Evolutionary conservation across 2,113 vertebrate genomes (phyloP).

Genomic region (Daubentonia madagascariensis): DNA sequence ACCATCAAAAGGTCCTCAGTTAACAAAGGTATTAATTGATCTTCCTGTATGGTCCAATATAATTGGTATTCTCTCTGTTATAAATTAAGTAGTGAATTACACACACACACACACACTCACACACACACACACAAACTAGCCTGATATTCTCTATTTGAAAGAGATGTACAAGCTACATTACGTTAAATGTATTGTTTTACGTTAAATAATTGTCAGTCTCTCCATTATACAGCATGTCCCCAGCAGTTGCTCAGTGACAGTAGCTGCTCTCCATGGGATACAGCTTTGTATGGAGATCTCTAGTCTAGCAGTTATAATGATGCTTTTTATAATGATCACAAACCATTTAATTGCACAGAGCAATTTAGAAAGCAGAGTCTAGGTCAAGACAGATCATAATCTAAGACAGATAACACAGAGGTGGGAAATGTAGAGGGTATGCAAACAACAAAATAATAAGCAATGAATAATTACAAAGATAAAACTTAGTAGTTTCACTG

Average conservation of each 20-base stretch:
- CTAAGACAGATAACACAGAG: slow-evolving; percentile 31
- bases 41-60: not conserved
- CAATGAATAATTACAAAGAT: slow-evolving; percentile 50
- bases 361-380: slow-evolving; percentile 58
- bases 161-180: not conserved
- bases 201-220: not conserved
- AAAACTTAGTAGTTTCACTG: not conserved
- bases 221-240: not conserved
- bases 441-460: slow-evolving; percentile 52
- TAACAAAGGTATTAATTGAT: slow-evolving; percentile 15
- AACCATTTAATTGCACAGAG: slow-evolving; percentile 60
- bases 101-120: not conserved
- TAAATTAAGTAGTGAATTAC: not conserved
- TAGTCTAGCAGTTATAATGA: slow-evolving; percentile 32
- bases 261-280: not conserved
- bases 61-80: not conserved
- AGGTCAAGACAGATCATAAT: slow-evolving; percentile 49
- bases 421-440: not conserved
- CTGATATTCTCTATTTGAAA: not conserved
- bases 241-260: not conserved
- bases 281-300: not conserved
- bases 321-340: slow-evolving; percentile 52
- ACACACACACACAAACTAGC: not conserved
- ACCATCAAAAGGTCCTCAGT: not conserved
- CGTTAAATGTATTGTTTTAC: not conserved